Evolutionary conservation across 2,113 vertebrate species (phyloP), one percentile per base, ranked within the genome.

Genomic region (Lichenostomus cassidix): DNA sequence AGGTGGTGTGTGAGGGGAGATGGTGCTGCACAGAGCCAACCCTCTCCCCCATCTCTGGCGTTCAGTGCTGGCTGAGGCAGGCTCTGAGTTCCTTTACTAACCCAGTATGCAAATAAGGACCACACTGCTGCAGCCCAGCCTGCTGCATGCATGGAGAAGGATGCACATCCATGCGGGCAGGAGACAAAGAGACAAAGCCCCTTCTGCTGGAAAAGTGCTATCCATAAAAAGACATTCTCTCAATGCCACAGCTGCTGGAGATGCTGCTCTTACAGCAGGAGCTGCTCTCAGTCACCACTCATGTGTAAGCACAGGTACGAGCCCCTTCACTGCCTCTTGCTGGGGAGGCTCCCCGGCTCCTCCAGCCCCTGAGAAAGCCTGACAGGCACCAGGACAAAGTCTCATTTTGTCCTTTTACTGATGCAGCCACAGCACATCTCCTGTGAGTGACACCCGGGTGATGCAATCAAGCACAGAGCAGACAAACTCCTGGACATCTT

Each of bases 121-220:
- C 60, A 22, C 1, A 2, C 59, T 2, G 10, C 68, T 80, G 71
- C 52, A 71, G 67, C 10, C 65, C 25, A 28, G 17, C 62, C 60
- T 64, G 68, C 68, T 11, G 52, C 68, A 12, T 5, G 35, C 78
- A n/a, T 0, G 1, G n/a, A 15, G 12, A 47, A 70, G n/a, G 53
- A 65, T 15, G 22, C 1, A 14, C 3, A 1, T 1, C 7, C 29
- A 13, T 0, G 0, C 29, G 39, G 44, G 59, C 56, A 82, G 59
- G 15, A 81, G 25, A 23, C 42, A 70, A 33, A 77, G 15, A 83
- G 25, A 27, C 39, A 70, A 39, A 77, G 42, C 15, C 28, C 18
- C 39, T 63, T 28, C 56, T 31, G 44, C 39, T n/a, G 14, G 56
- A 83, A 2, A 29, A 7, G 20, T 3, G 19, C 14, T 88, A 19